These are phyloP conservation scores for Heliconius ismenius DNA, from an alignment of 2,888 invertebrate species.

Conservation along the genomic window DNA sequence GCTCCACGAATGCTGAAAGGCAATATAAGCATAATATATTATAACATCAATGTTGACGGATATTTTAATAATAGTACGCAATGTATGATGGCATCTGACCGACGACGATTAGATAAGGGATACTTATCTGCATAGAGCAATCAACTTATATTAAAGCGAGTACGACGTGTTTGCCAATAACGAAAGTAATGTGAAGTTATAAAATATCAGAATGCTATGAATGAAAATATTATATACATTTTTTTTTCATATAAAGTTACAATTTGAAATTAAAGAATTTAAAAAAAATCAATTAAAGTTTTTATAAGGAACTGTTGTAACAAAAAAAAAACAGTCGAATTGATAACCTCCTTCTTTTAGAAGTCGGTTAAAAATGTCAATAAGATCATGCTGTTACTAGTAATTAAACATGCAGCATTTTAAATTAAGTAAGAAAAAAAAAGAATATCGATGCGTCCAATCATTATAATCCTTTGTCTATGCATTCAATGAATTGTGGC, in stretches of 20 bases:
- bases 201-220: background rate
- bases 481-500: background rate
- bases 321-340: too few species aligned
- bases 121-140: conserved; percentile 15
- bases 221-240: too few species aligned
- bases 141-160: conserved; percentile 23
- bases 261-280: background rate
- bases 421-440: background rate
- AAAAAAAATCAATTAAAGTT: background rate
- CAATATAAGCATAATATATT: background rate
- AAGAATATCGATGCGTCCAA: background rate
- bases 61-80: conserved; percentile 23
- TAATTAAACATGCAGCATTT: background rate
- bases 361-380: too few species aligned
- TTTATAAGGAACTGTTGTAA: background rate
- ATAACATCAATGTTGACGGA: conserved; percentile 4
- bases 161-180: background rate
- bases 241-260: background rate
- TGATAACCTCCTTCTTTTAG: too few species aligned
- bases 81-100: conserved; percentile 18
- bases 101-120: conserved; percentile 11
- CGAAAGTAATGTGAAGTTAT: background rate
- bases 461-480: background rate
- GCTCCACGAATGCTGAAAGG: background rate
- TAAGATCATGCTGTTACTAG: too few species aligned